Conservation (phyloP, 2,113 vertebrate genomes). For the Mastomys natalensis region DNA sequence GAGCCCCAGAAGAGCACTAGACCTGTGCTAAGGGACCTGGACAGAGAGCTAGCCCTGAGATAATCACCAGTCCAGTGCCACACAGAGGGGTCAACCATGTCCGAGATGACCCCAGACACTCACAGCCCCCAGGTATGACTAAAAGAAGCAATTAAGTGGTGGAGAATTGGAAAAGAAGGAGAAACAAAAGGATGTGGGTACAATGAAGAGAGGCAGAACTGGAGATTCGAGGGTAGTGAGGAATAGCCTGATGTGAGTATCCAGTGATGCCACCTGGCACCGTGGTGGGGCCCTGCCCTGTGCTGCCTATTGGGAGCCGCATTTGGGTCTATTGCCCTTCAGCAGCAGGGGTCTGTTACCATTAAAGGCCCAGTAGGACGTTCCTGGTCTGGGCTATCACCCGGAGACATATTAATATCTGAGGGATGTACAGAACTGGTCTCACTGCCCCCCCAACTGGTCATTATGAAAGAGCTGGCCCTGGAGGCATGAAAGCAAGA, state of each 20-base stretch:
- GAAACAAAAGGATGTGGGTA: neutral
- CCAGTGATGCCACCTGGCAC: neutral
- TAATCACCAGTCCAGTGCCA: neutral
- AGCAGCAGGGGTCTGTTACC: neutral
- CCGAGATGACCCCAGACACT: neutral
- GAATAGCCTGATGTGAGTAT: neutral
- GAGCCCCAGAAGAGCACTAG: no score
- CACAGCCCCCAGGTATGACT: neutral
- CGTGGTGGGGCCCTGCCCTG: neutral
- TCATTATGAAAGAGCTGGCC: neutral
- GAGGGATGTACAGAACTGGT: neutral
- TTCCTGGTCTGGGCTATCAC: accelerated
- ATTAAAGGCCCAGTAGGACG: neutral
- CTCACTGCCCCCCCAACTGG: neutral
- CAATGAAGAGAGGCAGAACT: neutral
- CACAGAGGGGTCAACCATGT: neutral
- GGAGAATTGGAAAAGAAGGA: neutral
- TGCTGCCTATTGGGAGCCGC: neutral
- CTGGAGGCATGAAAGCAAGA: neutral
- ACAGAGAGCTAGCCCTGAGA: neutral
- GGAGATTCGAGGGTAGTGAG: neutral
- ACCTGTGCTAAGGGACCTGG: no score
- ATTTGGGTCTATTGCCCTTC: neutral
- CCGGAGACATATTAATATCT: neutral
- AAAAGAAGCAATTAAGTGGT: neutral